phyloP scores from a whole-genome alignment of 2,113 vertebrate genomes.

The Melanotaenia duboulayi region DNA sequence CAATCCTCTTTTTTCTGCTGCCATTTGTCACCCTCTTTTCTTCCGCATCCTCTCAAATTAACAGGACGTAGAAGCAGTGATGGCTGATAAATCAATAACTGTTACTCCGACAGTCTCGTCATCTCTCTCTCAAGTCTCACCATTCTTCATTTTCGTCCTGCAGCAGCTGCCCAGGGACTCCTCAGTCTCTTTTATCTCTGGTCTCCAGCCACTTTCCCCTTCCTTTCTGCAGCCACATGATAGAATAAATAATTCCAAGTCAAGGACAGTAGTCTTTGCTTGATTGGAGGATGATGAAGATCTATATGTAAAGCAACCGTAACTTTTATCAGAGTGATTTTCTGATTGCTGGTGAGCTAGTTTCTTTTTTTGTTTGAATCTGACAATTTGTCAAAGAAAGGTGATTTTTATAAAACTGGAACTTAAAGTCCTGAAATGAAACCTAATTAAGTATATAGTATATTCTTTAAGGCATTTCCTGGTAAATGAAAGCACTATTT shows the following conservation, averaged over 20 bases:
- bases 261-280: slow-evolving; percentile 36
- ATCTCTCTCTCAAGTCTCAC: slow-evolving; percentile 39
- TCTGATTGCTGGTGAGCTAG: slow-evolving; percentile 21
- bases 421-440: no score
- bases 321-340: slow-evolving; percentile 11
- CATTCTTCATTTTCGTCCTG: slow-evolving; percentile 43
- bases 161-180: slow-evolving; percentile 43
- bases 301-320: not conserved
- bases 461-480: no score
- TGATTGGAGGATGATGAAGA: slow-evolving; percentile 44
- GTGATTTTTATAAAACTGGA: no score
- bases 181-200: slow-evolving; percentile 5
- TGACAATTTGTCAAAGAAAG: not conserved
- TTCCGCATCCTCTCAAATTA: slow-evolving; percentile 20
- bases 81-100: slow-evolving; percentile 59
- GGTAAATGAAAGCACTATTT: no score
- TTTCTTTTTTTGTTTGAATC: slow-evolving; percentile 3
- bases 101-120: slow-evolving; percentile 36
- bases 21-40: slow-evolving; percentile 41
- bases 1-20: slow-evolving; percentile 15
- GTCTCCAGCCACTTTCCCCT: slow-evolving; percentile 18
- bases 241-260: slow-evolving; percentile 44
- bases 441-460: no score
- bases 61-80: not conserved
- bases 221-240: slow-evolving; percentile 6